Conservation (phyloP, 2,797 vertebrate species). For the Sylvia borin region DNA sequence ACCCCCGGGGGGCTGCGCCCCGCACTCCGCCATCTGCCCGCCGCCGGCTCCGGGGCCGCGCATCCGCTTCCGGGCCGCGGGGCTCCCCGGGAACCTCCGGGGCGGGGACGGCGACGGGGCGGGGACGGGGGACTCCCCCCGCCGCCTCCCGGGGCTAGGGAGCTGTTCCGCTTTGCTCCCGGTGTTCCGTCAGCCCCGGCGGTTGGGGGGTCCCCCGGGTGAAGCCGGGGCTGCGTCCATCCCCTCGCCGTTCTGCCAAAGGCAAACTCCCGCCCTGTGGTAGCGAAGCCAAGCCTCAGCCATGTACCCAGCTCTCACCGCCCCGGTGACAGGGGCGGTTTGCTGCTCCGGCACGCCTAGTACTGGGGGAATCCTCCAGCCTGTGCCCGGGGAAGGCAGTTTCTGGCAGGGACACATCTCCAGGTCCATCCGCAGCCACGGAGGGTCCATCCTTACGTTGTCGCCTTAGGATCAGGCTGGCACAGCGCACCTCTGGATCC, state of each 20-base stretch:
- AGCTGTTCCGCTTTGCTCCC: accelerated
- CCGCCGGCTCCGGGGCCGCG: slow-evolving; percentile 34
- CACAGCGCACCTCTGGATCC: not conserved
- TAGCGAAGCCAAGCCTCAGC: not conserved
- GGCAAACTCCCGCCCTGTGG: not conserved
- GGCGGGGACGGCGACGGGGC: not conserved
- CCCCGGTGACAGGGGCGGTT: not conserved
- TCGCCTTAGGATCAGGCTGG: not conserved
- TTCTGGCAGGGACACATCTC: not conserved
- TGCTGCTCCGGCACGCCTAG: not conserved
- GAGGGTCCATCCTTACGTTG: not conserved
- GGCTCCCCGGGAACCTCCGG: slow-evolving; percentile 25
- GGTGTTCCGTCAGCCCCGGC: not conserved
- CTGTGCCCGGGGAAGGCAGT: not conserved
- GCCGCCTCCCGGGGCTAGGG: accelerated
- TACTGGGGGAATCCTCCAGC: not conserved
- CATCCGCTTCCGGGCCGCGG: slow-evolving; percentile 70
- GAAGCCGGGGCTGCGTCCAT: not conserved
- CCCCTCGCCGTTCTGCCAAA: not conserved
- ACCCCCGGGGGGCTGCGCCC: slow-evolving; percentile 67
- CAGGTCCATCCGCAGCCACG: not conserved
- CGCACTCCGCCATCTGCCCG: slow-evolving; percentile 77
- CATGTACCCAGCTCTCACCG: not conserved
- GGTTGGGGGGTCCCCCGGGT: not conserved
- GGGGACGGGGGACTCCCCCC: not conserved